Percentiles rank a stretch among this genome's conserved stretches.
These are phyloP conservation scores for Rhingia campestris DNA, from an alignment of 2,888 invertebrate species.

Conservation along the genomic window DNA sequence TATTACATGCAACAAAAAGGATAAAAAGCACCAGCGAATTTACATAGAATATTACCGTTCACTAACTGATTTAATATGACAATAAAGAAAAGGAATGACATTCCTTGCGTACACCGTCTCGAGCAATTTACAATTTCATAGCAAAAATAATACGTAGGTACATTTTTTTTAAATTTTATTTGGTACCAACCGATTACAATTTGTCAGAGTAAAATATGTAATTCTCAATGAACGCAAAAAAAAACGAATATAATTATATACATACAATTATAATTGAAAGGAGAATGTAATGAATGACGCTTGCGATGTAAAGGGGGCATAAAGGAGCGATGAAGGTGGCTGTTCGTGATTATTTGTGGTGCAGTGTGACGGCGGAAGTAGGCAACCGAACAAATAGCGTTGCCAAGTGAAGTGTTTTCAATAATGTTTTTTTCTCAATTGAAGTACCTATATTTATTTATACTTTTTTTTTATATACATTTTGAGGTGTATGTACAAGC, in stretches of 20 bases:
- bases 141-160: slow-evolving; percentile 14
- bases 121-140: no score
- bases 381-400: slow-evolving; percentile 48
- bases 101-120: no score
- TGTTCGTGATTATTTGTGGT: slow-evolving; percentile 49
- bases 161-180: slow-evolving; percentile 46
- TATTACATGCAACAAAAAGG: no score
- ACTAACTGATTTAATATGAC: no score
- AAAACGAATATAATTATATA: not conserved
- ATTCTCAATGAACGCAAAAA: slow-evolving; percentile 33
- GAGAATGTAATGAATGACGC: slow-evolving; percentile 41
- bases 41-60: no score
- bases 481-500: not conserved
- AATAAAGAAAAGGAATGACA: no score
- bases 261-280: slow-evolving; percentile 37
- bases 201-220: slow-evolving; percentile 41
- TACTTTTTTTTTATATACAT: slow-evolving; percentile 16
- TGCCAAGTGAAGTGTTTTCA: slow-evolving; percentile 64
- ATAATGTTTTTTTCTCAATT: slow-evolving; percentile 25
- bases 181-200: slow-evolving; percentile 43
- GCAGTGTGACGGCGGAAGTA: slow-evolving; percentile 38
- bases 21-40: no score
- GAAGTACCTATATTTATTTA: slow-evolving; percentile 49
- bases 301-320: slow-evolving; percentile 17
- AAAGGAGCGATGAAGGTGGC: slow-evolving; percentile 57